These are phyloP conservation scores for Misgurnus mizolepis DNA, from an alignment of 2,113 vertebrate genomes.

Conservation along the genomic window DNA sequence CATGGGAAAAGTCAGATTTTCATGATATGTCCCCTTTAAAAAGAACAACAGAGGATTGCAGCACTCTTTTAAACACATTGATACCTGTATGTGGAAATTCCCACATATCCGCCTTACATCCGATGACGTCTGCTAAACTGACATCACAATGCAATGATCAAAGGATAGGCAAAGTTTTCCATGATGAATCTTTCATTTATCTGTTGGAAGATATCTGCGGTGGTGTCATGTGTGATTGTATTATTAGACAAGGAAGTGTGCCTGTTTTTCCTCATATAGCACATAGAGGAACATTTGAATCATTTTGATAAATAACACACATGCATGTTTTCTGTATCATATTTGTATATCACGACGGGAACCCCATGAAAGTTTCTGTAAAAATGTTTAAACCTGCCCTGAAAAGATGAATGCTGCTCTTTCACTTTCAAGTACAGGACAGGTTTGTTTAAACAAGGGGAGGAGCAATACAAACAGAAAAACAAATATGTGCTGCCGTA, in stretches of 20 bases:
- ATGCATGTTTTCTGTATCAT: neutral
- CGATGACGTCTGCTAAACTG: neutral
- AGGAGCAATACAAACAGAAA: neutral
- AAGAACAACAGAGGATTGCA: too few species aligned
- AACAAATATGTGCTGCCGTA: too few species aligned
- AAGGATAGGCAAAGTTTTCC: neutral
- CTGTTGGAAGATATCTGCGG: neutral
- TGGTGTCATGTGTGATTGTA: neutral
- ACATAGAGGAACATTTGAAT: neutral
- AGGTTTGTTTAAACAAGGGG: constrained; percentile 19
- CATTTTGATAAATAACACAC: constrained; percentile 2
- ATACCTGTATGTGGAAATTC: neutral
- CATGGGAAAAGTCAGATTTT: too few species aligned
- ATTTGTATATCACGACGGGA: neutral
- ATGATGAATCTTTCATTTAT: neutral
- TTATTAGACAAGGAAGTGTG: neutral
- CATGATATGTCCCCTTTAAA: too few species aligned
- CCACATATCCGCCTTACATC: neutral
- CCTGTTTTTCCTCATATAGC: neutral
- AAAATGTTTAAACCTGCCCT: neutral
- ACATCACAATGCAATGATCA: neutral
- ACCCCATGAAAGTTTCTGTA: neutral
- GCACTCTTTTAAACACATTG: neutral
- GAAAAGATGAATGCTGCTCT: constrained; percentile 22
- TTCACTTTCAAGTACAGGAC: neutral